A percentile compares a stretch with the other conserved stretches of the same genome.
These are phyloP conservation scores for Drosophila meridionalis DNA, from an alignment of 2,888 invertebrate genomes.

Conservation along the genomic window DNA sequence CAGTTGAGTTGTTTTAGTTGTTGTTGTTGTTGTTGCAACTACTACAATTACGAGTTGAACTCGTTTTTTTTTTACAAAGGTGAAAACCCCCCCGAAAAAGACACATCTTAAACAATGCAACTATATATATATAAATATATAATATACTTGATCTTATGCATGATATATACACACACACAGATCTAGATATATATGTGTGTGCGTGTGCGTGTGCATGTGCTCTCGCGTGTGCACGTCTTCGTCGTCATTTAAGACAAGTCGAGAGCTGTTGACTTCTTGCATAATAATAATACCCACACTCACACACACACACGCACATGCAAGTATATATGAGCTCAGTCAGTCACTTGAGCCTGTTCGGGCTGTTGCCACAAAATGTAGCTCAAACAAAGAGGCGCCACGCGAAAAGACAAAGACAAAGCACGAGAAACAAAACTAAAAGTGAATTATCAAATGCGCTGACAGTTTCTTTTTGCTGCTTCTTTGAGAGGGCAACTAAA, in stretches of 20 bases:
- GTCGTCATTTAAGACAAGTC: constrained; percentile 59
- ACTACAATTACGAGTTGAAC: constrained; percentile 65
- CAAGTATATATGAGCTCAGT: constrained; percentile 21
- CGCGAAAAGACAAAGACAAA: constrained; percentile 22
- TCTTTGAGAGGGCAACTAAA: constrained; percentile 47
- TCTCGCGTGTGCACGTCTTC: constrained; percentile 68
- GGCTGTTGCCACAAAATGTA: constrained; percentile 69
- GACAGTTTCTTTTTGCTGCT: constrained; percentile 65
- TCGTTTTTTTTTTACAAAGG: constrained; percentile 54
- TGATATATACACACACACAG: not conserved
- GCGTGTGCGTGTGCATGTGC: constrained; percentile 26
- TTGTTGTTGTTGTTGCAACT: constrained; percentile 12
- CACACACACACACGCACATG: constrained; percentile 5
- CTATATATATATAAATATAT: constrained; percentile 38
- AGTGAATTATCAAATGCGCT: constrained; percentile 74
- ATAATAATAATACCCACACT: constrained; percentile 63
- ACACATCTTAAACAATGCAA: constrained; percentile 54
- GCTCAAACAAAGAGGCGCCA: constrained; percentile 71
- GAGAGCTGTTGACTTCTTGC: constrained; percentile 73
- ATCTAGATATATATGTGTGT: not conserved
- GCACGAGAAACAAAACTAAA: constrained; percentile 39
- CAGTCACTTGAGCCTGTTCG: constrained; percentile 66
- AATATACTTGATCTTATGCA: constrained; percentile 37
- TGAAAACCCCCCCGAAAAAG: constrained; percentile 45
- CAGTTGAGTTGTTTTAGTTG: not conserved